Base-by-base conservation (phyloP, 1,140 invertebrate species). In the Sipha flava region DNA sequence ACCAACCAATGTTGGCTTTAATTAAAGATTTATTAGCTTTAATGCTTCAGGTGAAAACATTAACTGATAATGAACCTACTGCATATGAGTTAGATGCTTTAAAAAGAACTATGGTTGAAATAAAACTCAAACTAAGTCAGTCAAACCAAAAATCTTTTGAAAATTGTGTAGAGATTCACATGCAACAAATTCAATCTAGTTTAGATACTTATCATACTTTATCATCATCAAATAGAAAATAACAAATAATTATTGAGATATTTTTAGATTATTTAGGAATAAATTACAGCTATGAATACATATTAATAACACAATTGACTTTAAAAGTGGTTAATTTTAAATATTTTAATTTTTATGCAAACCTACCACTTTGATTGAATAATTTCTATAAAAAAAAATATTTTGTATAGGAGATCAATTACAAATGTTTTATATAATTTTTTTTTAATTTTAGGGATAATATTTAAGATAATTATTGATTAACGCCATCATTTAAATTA, bases 71-170 rank as follows among this genome's bases (percentile, higher is more conserved):
- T 57, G 93, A 97, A 85, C 90, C 93, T 84, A 96, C 94, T 86
- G 91, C 93, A 5, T 95, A 96, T 86, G 95, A 98, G 85, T 87
- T 97, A 75, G 94, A 95, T 86, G 94, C 97, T 37, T 87, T 98
- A 16, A 93, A 97, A 88, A 95, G 95, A 40, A 95, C 95, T 31
- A 91, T 98, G 85, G 90, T 93, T 83, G 92, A 96, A 84, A 94
- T 98, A 45, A 93, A 93, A 86, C 89, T 90, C 31, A 92, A 92
- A 85, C 84, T 97, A 29, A 90, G 90, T 84, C 89, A 90, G 12
- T 87, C 90, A 57, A 96, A 97, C 87, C 89, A 93, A 81, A 90
- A 90, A 83, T 87, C 91, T 31, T 98, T 98, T 87, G 93, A 96
- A 85, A 95, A 94, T 86, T 91, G 90, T 84, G 91, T 98, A 16